phyloP scores from a whole-genome alignment of 2,113 vertebrate species.

The Oxygymnocypris stewartii region DNA sequence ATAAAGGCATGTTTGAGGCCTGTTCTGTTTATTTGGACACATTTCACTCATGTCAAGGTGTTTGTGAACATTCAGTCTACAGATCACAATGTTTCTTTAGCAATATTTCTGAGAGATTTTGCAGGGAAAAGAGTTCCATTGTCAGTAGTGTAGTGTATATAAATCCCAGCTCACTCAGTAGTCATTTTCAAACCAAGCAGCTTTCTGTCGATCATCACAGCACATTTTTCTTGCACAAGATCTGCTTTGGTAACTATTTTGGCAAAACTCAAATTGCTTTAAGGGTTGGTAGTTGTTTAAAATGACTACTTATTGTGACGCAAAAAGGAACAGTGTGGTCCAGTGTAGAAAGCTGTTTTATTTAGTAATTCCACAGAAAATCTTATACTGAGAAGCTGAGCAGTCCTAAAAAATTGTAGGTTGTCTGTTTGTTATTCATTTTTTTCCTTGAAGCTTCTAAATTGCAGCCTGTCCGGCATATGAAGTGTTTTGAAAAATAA shows the following conservation, averaged over 20 bases:
- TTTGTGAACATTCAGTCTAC: neutral
- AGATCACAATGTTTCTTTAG: neutral
- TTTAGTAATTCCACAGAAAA: neutral
- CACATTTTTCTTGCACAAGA: neutral
- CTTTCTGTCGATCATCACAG: neutral
- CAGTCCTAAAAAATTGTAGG: constrained; percentile 20
- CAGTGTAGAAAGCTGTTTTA: neutral
- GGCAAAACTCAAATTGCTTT: neutral
- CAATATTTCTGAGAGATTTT: neutral
- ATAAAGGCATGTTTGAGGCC: neutral
- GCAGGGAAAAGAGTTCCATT: neutral
- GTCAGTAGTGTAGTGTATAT: neutral
- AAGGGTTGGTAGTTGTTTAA: neutral
- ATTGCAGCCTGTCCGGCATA: constrained; percentile 45
- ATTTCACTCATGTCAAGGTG: neutral
- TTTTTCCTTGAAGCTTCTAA: neutral
- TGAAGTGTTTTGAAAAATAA: constrained; percentile 49
- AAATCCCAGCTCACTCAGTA: neutral
- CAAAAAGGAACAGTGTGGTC: neutral
- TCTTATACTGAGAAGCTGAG: neutral
- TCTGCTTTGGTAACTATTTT: neutral
- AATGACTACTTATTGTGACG: neutral
- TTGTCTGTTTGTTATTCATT: neutral
- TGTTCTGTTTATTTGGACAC: neutral
- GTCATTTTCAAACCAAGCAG: neutral